Evolutionary conservation across 1,140 invertebrate species (phyloP).

Genomic region (Procambarus virginalis): DNA sequence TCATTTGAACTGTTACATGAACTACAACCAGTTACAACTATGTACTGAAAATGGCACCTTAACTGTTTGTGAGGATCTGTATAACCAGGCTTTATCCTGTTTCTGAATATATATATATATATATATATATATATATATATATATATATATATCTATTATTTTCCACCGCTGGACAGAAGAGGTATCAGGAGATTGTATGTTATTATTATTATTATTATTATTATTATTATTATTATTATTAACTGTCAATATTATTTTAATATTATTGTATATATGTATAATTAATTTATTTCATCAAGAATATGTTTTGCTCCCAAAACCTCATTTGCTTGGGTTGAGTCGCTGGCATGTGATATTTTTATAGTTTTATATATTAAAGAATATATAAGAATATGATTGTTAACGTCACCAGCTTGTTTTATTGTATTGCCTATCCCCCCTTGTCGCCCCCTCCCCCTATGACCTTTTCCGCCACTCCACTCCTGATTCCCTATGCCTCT

Average conservation of each 20-base stretch:
- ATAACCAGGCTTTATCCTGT: too few relatives aligned
- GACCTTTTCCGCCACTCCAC: too few relatives aligned
- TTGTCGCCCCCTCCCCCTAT: not conserved
- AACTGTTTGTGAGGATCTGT: too few relatives aligned
- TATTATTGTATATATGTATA: not conserved
- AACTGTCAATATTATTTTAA: not conserved
- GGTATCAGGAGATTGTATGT: not conserved
- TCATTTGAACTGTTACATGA: too few relatives aligned
- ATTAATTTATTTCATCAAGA: not conserved
- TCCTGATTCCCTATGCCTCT: too few relatives aligned
- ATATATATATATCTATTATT: constrained; percentile 35
- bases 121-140: constrained; percentile 1
- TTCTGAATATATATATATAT: not conserved
- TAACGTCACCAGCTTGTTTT: constrained; percentile 23
- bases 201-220: not conserved
- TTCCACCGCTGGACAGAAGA: too few relatives aligned
- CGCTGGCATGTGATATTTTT: constrained; percentile 60
- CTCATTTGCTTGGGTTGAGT: constrained; percentile 35
- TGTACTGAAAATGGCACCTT: too few relatives aligned
- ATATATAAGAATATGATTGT: constrained; percentile 57
- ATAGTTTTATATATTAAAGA: constrained; percentile 63
- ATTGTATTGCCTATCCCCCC: not conserved
- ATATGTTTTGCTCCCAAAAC: not conserved
- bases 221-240: not conserved
- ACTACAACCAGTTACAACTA: too few relatives aligned